phyloP scores from a whole-genome alignment of 1,140 invertebrate genomes.

The Drosophila cardini region DNA sequence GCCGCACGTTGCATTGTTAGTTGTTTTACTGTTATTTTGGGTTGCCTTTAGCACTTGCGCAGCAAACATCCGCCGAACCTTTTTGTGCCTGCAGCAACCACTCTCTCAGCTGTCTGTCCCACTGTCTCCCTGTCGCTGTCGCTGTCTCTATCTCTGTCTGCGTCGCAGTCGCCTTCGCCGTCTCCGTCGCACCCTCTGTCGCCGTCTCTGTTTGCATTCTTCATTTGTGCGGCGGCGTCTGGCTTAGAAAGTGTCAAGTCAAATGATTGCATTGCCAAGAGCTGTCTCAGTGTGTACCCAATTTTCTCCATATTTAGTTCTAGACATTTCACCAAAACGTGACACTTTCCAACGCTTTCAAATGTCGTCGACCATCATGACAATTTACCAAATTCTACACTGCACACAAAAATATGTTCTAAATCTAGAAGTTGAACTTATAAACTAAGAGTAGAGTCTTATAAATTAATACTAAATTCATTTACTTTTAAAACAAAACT shows the following conservation, averaged over 20 bases:
- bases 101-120: not conserved
- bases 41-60: constrained; percentile 27
- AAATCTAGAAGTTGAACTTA: no score
- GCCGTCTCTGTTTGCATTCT: constrained; percentile 67
- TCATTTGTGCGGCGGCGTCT: constrained; percentile 40
- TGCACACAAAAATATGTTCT: no score
- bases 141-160: constrained; percentile 10
- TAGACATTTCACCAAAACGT: constrained; percentile 67
- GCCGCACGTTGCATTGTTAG: constrained; percentile 48
- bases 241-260: constrained; percentile 79
- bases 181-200: constrained; percentile 33
- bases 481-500: no score
- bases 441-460: no score
- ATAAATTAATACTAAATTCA: no score
- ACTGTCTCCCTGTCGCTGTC: no score
- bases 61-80: constrained; percentile 69
- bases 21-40: constrained; percentile 70
- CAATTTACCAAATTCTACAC: constrained; percentile 51
- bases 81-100: constrained; percentile 17
- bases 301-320: constrained; percentile 83
- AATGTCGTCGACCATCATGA: constrained; percentile 46
- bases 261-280: constrained; percentile 59
- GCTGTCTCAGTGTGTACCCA: constrained; percentile 62
- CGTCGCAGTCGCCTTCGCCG: constrained; percentile 30
- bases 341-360: constrained; percentile 78